phyloP scores from a whole-genome alignment of 2,888 invertebrate species.

The Athalia circularis region DNA sequence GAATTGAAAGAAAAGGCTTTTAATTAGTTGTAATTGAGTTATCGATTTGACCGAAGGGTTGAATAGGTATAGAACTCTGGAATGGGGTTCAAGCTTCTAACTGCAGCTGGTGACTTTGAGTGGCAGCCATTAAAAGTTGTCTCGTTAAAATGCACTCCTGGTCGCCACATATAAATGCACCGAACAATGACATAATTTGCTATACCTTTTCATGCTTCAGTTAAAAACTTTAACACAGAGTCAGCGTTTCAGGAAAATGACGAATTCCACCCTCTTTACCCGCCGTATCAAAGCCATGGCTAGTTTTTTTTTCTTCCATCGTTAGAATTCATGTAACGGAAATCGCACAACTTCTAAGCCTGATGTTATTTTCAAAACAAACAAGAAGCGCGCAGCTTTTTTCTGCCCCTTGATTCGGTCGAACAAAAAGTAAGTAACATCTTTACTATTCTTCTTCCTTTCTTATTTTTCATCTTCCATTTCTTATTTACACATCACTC shows the following conservation, averaged over 20 bases:
- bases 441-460: background rate
- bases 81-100: background rate
- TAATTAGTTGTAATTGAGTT: conserved; percentile 40
- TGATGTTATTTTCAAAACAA: no score
- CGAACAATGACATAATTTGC: conserved; percentile 39
- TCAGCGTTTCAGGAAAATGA: conserved; percentile 8
- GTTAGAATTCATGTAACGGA: background rate
- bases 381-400: background rate
- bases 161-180: conserved; percentile 11
- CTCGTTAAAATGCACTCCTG: conserved; percentile 35
- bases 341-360: no score
- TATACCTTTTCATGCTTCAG: background rate
- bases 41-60: conserved; percentile 34
- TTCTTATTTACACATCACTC: conserved; percentile 11
- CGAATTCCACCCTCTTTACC: background rate
- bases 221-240: background rate
- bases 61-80: conserved; percentile 21
- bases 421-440: no score
- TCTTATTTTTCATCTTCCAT: background rate
- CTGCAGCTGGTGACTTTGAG: conserved; percentile 21
- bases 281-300: background rate
- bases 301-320: background rate
- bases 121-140: conserved; percentile 39
- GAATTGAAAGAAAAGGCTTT: conserved; percentile 34
- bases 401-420: background rate